phyloP scores from a whole-genome alignment of 92 coral and sea anemone species.

The Nematostella vectensis region DNA sequence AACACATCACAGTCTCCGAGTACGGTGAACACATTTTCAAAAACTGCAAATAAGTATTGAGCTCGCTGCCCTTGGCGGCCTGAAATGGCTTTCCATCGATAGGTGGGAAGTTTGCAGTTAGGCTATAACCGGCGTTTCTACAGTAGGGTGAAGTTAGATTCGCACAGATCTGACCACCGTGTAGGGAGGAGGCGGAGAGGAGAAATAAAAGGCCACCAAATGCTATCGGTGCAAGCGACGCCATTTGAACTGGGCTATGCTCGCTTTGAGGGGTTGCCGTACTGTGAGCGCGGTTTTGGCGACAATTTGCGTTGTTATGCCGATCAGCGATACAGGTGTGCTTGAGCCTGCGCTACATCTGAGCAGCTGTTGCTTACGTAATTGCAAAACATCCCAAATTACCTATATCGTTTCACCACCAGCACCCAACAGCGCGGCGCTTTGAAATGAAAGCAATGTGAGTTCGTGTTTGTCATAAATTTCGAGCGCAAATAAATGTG shows the following conservation, averaged over 20 bases:
- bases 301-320: too few species aligned
- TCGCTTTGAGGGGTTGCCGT: too few species aligned
- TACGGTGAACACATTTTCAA: slow-evolving; percentile 25
- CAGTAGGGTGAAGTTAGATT: neutral
- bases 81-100: slow-evolving; percentile 44
- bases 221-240: neutral
- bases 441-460: too few species aligned
- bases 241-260: neutral
- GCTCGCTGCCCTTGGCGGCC: slow-evolving; percentile 19
- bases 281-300: too few species aligned
- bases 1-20: slow-evolving; percentile 45
- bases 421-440: too few species aligned
- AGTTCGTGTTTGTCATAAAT: too few species aligned
- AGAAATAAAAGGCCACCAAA: neutral
- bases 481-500: too few species aligned
- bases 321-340: too few species aligned
- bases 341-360: too few species aligned
- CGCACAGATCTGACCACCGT: neutral
- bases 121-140: slow-evolving; percentile 22
- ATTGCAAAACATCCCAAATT: too few species aligned
- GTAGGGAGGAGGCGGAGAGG: neutral
- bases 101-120: slow-evolving; percentile 43
- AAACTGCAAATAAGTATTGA: slow-evolving; percentile 11
- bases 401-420: too few species aligned
- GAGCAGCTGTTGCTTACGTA: too few species aligned